These are phyloP conservation scores for Gallinago stenura DNA, from an alignment of 2,797 vertebrate genomes.

Conservation along the genomic window DNA sequence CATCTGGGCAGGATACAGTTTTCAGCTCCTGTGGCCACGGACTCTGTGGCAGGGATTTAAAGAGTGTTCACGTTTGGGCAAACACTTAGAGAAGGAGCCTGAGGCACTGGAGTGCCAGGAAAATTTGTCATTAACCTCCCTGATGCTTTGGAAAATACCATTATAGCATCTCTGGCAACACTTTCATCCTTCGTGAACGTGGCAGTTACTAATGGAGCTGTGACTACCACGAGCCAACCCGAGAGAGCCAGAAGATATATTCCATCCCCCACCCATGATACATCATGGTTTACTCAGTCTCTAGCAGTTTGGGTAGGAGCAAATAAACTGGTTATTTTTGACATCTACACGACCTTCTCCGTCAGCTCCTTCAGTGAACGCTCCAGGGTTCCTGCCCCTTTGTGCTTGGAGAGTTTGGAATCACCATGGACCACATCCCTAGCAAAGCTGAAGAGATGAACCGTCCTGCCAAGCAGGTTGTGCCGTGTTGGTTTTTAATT, in stretches of 20 bases:
- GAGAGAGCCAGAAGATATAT: neutral
- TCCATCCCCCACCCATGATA: fast-evolving
- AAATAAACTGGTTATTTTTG: neutral
- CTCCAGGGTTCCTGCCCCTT: neutral
- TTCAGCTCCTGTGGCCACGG: neutral
- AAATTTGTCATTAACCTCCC: neutral
- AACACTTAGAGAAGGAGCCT: neutral
- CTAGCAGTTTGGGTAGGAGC: neutral
- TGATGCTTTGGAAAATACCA: neutral
- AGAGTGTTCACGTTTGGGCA: fast-evolving
- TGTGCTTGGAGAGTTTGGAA: neutral
- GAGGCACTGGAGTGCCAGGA: neutral
- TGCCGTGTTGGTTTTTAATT: neutral
- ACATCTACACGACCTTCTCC: neutral
- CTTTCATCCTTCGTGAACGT: neutral
- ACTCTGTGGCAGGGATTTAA: neutral
- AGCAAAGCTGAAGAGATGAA: neutral
- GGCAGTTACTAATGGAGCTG: neutral
- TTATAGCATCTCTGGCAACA: neutral
- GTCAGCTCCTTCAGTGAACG: neutral
- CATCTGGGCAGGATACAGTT: neutral
- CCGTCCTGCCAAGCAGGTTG: neutral
- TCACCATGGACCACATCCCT: fast-evolving
- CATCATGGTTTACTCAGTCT: neutral
- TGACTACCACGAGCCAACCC: neutral